A percentile compares a stretch with the other conserved stretches of the same genome.
These are phyloP conservation scores for Beris morrisii DNA, from an alignment of 2,888 invertebrate species.

Conservation along the genomic window DNA sequence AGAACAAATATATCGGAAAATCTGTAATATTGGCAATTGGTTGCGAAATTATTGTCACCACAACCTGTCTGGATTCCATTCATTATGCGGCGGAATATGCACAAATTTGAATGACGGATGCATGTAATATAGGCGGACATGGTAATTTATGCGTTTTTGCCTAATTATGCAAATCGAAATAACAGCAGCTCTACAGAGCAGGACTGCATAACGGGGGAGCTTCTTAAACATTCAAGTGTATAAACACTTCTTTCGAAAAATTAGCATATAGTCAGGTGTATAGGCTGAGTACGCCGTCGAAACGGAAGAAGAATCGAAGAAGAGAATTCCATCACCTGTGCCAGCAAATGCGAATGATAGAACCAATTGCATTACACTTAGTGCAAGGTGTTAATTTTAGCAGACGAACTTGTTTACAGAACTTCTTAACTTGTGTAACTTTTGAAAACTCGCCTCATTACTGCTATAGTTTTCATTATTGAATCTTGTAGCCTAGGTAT, in stretches of 20 bases:
- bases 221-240: constrained; percentile 15
- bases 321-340: constrained; percentile 22
- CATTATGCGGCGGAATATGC: constrained; percentile 1
- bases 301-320: constrained; percentile 10
- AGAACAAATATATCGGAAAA: constrained; percentile 29
- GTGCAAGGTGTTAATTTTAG: constrained; percentile 14
- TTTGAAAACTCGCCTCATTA: no score
- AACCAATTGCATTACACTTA: constrained; percentile 8
- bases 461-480: no score
- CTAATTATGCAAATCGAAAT: constrained; percentile 32
- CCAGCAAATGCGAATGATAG: constrained; percentile 14
- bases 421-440: neutral
- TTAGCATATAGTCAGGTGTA: constrained; percentile 20
- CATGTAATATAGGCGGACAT: constrained; percentile 32
- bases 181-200: neutral
- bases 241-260: constrained; percentile 19
- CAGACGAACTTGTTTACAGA: constrained; percentile 4
- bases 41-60: constrained; percentile 17
- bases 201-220: neutral
- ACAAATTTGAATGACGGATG: constrained; percentile 22
- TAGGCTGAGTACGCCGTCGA: neutral
- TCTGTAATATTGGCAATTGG: constrained; percentile 27
- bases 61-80: neutral
- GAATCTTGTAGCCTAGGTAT: no score
- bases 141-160: constrained; percentile 30